phyloP scores from a whole-genome alignment of 2,888 invertebrate genomes.

The Scaptomyza cyrtandrae region DNA sequence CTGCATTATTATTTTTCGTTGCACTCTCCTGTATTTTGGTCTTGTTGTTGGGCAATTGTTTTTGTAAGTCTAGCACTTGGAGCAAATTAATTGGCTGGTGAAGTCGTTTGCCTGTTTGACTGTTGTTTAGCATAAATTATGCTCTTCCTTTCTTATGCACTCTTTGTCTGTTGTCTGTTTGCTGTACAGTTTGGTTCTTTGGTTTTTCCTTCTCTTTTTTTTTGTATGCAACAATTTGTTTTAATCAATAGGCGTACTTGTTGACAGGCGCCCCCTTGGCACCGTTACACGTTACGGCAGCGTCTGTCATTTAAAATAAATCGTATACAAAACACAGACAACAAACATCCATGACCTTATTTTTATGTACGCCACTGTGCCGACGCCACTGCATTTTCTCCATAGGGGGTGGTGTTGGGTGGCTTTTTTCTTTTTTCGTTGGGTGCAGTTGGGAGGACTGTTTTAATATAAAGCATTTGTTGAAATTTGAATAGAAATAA shows the following conservation, averaged over 20 bases:
- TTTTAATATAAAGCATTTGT: slow-evolving; percentile 6
- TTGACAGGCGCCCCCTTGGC: slow-evolving; percentile 58
- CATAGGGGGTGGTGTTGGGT: neutral
- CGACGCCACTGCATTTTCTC: slow-evolving; percentile 17
- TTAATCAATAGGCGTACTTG: slow-evolving; percentile 69
- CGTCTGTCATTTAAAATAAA: slow-evolving; percentile 39
- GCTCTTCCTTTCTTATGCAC: slow-evolving; percentile 12
- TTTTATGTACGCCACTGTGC: slow-evolving; percentile 68
- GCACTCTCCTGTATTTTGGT: slow-evolving; percentile 52
- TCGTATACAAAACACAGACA: slow-evolving; percentile 25
- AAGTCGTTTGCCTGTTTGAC: slow-evolving; percentile 43
- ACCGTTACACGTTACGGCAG: slow-evolving; percentile 39
- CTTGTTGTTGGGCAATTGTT: slow-evolving; percentile 12
- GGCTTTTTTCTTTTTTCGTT: neutral
- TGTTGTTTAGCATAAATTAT: slow-evolving; percentile 62
- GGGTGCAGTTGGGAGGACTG: neutral
- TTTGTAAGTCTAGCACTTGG: slow-evolving; percentile 30
- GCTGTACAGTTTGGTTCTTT: neutral
- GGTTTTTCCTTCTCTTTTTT: neutral
- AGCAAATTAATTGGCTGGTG: slow-evolving; percentile 66
- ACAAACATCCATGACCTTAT: slow-evolving; percentile 63
- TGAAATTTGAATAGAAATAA: slow-evolving; percentile 6
- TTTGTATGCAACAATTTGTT: slow-evolving; percentile 54
- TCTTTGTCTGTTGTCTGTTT: slow-evolving; percentile 5
- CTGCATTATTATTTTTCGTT: slow-evolving; percentile 42